A percentile compares a stretch with the other conserved stretches of the same genome.
These are phyloP conservation scores for Papilio dardanus DNA, from an alignment of 1,140 invertebrate species.

Conservation along the genomic window DNA sequence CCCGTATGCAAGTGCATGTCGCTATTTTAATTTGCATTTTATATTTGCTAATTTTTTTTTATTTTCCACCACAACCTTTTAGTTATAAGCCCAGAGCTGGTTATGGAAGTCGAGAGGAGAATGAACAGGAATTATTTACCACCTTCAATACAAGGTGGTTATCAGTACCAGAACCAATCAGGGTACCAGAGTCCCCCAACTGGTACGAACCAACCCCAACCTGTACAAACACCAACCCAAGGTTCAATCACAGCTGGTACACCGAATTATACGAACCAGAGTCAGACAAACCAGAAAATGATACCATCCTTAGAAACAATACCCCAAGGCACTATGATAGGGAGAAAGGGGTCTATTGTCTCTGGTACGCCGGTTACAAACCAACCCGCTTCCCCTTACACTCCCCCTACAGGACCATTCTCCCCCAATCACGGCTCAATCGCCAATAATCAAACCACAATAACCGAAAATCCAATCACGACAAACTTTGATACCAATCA, in stretches of 20 bases:
- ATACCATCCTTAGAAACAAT: slow-evolving; percentile 68
- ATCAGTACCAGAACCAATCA: slow-evolving; percentile 47
- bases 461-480: slow-evolving; percentile 47
- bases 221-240: slow-evolving; percentile 48
- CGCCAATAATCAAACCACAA: slow-evolving; percentile 40
- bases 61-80: slow-evolving; percentile 68
- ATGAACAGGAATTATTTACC: slow-evolving; percentile 92
- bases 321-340: slow-evolving; percentile 66
- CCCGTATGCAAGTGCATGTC: slow-evolving; percentile 44
- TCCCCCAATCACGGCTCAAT: slow-evolving; percentile 52
- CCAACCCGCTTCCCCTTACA: slow-evolving; percentile 53
- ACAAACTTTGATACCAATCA: slow-evolving; percentile 29
- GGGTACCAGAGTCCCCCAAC: slow-evolving; percentile 51
- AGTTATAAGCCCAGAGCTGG: slow-evolving; percentile 94
- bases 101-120: slow-evolving; percentile 93
- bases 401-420: slow-evolving; percentile 52
- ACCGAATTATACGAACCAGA: slow-evolving; percentile 58
- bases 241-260: slow-evolving; percentile 63
- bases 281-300: slow-evolving; percentile 79
- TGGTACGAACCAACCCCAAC: slow-evolving; percentile 34
- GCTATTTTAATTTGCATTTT: slow-evolving; percentile 40
- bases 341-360: slow-evolving; percentile 50
- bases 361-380: slow-evolving; percentile 49
- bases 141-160: slow-evolving; percentile 83
- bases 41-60: slow-evolving; percentile 72